These are phyloP conservation scores for Gastrophysa polygoni DNA, from an alignment of 2,888 invertebrate genomes.

Conservation along the genomic window DNA sequence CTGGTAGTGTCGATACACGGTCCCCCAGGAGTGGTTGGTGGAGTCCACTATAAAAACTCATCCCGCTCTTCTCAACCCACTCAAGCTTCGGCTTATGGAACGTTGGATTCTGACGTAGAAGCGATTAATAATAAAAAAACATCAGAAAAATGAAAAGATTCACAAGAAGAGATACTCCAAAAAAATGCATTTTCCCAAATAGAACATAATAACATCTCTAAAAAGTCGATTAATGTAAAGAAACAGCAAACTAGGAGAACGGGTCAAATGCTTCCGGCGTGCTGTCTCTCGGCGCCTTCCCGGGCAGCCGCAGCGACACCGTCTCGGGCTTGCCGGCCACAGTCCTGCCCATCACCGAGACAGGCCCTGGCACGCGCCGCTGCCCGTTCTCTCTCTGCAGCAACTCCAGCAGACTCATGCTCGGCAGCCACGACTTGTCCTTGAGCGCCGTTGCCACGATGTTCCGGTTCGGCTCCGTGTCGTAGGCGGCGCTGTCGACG, in stretches of 20 bases:
- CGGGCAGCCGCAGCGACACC: conserved; percentile 47
- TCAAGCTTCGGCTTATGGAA: no score
- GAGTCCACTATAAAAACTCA: no score
- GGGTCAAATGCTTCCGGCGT: conserved; percentile 32
- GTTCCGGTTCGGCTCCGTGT: conserved; percentile 94
- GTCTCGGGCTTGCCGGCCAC: conserved; percentile 45
- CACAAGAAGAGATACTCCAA: not conserved
- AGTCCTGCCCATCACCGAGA: conserved; percentile 51
- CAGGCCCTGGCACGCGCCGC: conserved; percentile 78
- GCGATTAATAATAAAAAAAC: no score
- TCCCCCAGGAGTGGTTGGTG: no score
- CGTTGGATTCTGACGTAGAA: no score
- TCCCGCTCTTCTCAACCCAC: no score
- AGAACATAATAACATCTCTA: not conserved
- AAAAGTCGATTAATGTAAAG: conserved; percentile 20
- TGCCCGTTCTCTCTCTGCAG: conserved; percentile 80
- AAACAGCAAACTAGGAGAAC: conserved; percentile 22
- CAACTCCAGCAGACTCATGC: conserved; percentile 82
- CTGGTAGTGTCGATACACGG: no score
- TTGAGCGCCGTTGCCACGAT: conserved; percentile 85
- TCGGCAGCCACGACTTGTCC: conserved; percentile 84
- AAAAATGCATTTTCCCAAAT: not conserved
- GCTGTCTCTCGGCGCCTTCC: conserved; percentile 37
- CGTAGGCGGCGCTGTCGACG: conserved; percentile 91
- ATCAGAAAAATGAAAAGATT: no score